A percentile compares a stretch with the other conserved stretches of the same genome.
phyloP scores from a whole-genome alignment of 2,113 vertebrate genomes.

The Catharus bicknelli region DNA sequence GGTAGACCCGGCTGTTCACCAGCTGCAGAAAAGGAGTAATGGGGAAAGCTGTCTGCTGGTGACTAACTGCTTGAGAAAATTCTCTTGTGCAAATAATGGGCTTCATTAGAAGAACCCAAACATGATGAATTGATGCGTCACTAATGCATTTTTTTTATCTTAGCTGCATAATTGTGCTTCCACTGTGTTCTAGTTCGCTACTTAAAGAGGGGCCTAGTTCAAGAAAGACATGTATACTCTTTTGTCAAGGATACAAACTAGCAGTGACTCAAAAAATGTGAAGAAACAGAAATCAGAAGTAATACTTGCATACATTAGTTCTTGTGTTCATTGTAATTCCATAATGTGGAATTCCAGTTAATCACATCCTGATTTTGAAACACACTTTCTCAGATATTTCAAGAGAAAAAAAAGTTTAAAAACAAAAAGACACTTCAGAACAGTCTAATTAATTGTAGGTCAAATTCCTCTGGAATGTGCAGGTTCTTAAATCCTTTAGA shows the following conservation, averaged over 20 bases:
- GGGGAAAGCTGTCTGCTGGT: conserved; percentile 27
- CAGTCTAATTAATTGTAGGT: not conserved
- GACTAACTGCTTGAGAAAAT: conserved; percentile 22
- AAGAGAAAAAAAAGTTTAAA: not conserved
- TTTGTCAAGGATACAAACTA: not conserved
- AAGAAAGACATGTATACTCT: not conserved
- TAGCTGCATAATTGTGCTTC: conserved; percentile 5
- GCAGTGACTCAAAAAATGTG: not conserved
- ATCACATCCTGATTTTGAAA: not conserved
- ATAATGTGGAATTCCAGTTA: not conserved
- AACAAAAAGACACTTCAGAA: not conserved
- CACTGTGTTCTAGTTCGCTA: not conserved
- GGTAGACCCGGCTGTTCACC: not conserved
- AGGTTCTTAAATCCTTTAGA: not conserved
- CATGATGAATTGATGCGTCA: conserved; percentile 37
- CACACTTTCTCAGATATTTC: not conserved
- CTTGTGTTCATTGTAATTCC: not conserved
- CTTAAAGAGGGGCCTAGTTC: not conserved
- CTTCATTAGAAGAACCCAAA: conserved; percentile 46
- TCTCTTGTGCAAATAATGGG: conserved; percentile 52
- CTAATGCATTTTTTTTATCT: conserved; percentile 20
- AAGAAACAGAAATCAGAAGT: not conserved
- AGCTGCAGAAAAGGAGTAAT: not conserved
- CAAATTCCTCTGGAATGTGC: not conserved
- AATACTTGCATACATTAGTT: not conserved